A percentile compares a stretch with the other conserved stretches of the same genome.
phyloP scores from a whole-genome alignment of 2,113 vertebrate genomes.

The Cryptotis parvus region DNA sequence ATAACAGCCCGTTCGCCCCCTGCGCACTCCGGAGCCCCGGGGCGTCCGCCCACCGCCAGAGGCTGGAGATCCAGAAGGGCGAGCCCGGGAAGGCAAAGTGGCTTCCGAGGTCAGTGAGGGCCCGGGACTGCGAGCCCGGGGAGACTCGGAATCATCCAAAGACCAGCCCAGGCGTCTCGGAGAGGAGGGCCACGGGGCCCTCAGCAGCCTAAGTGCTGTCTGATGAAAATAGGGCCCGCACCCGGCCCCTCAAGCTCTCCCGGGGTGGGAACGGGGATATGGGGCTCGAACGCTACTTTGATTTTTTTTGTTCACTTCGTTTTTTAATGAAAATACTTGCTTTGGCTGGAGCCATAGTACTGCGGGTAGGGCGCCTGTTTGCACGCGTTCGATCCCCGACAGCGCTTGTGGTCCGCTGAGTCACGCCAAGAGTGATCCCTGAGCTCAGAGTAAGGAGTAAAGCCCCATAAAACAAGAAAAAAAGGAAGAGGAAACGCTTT shows the following conservation, averaged over 20 bases:
- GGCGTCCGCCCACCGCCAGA: too few relatives aligned
- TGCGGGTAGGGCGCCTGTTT: too few relatives aligned
- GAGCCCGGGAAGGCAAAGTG: accelerated
- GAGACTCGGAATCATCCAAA: accelerated
- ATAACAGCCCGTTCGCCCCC: not conserved
- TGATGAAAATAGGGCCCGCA: accelerated
- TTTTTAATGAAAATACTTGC: not conserved
- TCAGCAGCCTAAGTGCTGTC: not conserved
- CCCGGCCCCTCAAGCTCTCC: too few relatives aligned
- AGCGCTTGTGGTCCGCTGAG: too few relatives aligned
- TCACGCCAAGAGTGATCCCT: too few relatives aligned
- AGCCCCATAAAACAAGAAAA: too few relatives aligned
- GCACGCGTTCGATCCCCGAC: too few relatives aligned
- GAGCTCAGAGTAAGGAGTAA: too few relatives aligned
- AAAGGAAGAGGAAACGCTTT: too few relatives aligned
- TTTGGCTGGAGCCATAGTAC: too few relatives aligned
- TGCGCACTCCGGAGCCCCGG: too few relatives aligned
- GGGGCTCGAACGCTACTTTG: not conserved
- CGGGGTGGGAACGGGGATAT: too few relatives aligned
- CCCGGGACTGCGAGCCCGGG: not conserved
- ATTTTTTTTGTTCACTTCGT: not conserved
- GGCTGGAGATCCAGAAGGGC: not conserved
- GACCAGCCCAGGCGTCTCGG: accelerated
- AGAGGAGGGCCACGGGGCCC: not conserved
- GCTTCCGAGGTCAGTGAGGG: not conserved